Evolutionary conservation across 1,140 invertebrate species (phyloP).

Genomic region (Pseudomyrmex gracilis): DNA sequence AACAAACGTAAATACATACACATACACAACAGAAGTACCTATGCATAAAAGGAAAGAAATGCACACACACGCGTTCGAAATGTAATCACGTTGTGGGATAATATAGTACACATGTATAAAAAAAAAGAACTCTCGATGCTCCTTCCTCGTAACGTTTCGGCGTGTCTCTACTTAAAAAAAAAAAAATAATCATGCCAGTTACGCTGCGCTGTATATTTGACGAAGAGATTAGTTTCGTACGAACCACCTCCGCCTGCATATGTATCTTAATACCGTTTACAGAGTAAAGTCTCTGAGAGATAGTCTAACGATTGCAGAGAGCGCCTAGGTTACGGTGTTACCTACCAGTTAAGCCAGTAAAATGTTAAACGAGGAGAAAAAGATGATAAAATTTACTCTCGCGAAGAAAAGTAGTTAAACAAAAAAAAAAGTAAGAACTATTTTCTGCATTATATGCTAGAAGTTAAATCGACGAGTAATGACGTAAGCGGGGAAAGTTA

Average conservation of each 20-base stretch:
- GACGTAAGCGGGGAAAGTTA: constrained; percentile 48
- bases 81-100: constrained; percentile 68
- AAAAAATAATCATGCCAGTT: constrained; percentile 4
- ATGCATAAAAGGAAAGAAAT: constrained; percentile 52
- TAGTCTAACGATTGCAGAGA: constrained; percentile 75
- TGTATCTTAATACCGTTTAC: constrained; percentile 49
- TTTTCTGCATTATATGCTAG: constrained; percentile 79
- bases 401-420: constrained; percentile 29
- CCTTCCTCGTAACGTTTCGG: constrained; percentile 65
- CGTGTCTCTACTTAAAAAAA: constrained; percentile 49
- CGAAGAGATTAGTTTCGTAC: constrained; percentile 77
- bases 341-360: constrained; percentile 59
- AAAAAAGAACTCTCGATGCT: constrained; percentile 51
- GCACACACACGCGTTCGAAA: constrained; percentile 60
- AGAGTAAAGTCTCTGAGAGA: constrained; percentile 60
- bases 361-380: constrained; percentile 46
- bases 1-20: constrained; percentile 70
- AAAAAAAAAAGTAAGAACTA: constrained; percentile 72
- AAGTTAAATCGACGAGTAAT: constrained; percentile 40
- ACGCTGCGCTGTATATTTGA: constrained; percentile 57
- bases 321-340: constrained; percentile 68
- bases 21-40: constrained; percentile 57
- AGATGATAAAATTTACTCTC: constrained; percentile 67
- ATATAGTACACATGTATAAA: constrained; percentile 63
- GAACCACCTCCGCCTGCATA: constrained; percentile 63